Conservation (phyloP, 2,888 invertebrate genomes). For the Crepidodera aurea region DNA sequence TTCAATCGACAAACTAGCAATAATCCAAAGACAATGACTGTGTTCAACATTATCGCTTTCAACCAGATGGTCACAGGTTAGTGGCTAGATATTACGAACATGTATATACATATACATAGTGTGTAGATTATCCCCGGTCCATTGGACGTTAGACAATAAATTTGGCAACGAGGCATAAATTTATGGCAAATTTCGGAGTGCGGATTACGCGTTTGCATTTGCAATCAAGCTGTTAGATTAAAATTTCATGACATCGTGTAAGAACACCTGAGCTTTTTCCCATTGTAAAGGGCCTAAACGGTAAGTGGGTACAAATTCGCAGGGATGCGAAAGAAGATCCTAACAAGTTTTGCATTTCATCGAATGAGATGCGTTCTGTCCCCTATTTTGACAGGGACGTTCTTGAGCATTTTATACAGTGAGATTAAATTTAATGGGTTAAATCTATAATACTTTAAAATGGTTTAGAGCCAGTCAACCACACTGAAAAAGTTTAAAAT, state of each 20-base stretch:
- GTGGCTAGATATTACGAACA: constrained; percentile 9
- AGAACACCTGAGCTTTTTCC: constrained; percentile 46
- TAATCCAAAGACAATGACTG: background rate
- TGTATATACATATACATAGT: too few species aligned
- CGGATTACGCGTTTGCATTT: constrained; percentile 42
- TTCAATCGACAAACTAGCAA: background rate
- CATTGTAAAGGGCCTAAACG: constrained; percentile 34
- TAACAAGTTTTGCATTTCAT: constrained; percentile 30
- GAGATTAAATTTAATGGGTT: too few species aligned
- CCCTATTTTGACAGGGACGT: constrained; percentile 17
- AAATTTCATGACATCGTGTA: constrained; percentile 44
- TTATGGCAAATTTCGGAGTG: constrained; percentile 43
- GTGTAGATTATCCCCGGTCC: constrained; percentile 11
- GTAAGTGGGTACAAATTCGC: constrained; percentile 40
- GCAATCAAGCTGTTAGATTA: constrained; percentile 42
- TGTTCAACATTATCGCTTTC: constrained; percentile 1
- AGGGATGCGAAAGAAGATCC: constrained; percentile 22
- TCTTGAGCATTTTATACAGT: too few species aligned
- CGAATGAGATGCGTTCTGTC: background rate
- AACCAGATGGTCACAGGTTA: constrained; percentile 10
- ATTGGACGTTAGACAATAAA: constrained; percentile 28
- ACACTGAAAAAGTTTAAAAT: too few species aligned
- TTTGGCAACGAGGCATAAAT: constrained; percentile 38
- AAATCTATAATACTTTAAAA: too few species aligned
- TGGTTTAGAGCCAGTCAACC: too few species aligned